phyloP scores from a whole-genome alignment of 2,888 invertebrate species.

The Caenorhabditis sinica region DNA sequence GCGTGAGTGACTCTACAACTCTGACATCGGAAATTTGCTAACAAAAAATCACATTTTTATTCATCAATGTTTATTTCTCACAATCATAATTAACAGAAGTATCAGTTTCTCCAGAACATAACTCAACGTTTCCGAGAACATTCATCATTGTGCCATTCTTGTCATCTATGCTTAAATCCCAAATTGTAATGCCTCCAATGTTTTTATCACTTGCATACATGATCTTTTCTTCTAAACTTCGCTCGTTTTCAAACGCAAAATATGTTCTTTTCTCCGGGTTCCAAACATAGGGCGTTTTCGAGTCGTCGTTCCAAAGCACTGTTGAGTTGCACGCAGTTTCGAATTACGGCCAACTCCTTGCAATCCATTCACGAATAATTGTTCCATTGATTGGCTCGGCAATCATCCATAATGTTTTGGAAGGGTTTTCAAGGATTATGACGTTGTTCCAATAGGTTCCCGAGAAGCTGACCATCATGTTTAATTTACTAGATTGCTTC shows the following conservation, averaged over 20 bases:
- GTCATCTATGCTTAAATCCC: too few relatives aligned
- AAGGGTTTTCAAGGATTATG: background rate
- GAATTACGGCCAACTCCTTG: too few relatives aligned
- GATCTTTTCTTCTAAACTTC: constrained; percentile 17
- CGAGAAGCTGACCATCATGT: background rate
- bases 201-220: background rate
- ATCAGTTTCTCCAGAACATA: too few relatives aligned
- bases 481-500: background rate
- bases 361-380: too few relatives aligned
- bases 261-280: background rate
- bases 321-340: too few relatives aligned
- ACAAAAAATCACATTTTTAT: too few relatives aligned
- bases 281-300: constrained; percentile 15
- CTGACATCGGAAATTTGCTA: too few relatives aligned
- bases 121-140: too few relatives aligned
- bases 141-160: too few relatives aligned
- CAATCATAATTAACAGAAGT: too few relatives aligned
- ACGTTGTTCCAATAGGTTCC: constrained; percentile 18
- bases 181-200: background rate
- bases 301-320: background rate
- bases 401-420: background rate
- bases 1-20: too few relatives aligned
- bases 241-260: background rate
- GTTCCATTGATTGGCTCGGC: constrained; percentile 2
- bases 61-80: too few relatives aligned